phyloP scores from a whole-genome alignment of 1,140 invertebrate genomes.

The Drosophila watanabei region DNA sequence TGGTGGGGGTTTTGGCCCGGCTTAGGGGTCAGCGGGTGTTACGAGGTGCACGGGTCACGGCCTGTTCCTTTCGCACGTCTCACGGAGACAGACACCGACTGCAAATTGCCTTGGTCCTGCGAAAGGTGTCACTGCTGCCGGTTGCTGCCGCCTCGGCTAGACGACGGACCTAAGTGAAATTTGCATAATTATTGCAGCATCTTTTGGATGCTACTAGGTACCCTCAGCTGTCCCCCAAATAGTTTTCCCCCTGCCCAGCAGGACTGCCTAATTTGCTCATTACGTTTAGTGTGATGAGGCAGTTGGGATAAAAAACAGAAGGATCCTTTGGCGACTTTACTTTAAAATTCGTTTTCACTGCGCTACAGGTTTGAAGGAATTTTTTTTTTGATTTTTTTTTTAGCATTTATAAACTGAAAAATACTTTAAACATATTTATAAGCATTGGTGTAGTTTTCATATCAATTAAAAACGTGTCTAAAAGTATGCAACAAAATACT shows the following conservation, averaged over 20 bases:
- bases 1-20: not conserved
- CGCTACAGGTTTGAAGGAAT: constrained; percentile 7
- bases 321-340: not conserved
- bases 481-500: not conserved
- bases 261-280: constrained; percentile 58
- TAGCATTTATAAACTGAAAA: not conserved
- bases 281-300: constrained; percentile 69
- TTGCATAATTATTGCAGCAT: constrained; percentile 77
- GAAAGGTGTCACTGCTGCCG: constrained; percentile 56
- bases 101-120: constrained; percentile 59
- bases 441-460: not conserved
- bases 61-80: constrained; percentile 67
- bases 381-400: too few relatives aligned
- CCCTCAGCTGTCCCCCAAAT: constrained; percentile 24
- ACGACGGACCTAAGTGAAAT: constrained; percentile 43
- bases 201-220: constrained; percentile 30
- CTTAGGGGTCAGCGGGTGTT: constrained; percentile 20
- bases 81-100: constrained; percentile 53
- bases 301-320: constrained; percentile 38
- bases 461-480: not conserved
- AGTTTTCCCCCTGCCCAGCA: constrained; percentile 18
- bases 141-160: constrained; percentile 68
- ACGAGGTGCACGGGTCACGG: constrained; percentile 47
- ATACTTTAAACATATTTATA: not conserved
- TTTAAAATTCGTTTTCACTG: constrained; percentile 16